Base-by-base conservation (phyloP, 2,888 invertebrate species). In the Thecocarcelia acutangulata region DNA sequence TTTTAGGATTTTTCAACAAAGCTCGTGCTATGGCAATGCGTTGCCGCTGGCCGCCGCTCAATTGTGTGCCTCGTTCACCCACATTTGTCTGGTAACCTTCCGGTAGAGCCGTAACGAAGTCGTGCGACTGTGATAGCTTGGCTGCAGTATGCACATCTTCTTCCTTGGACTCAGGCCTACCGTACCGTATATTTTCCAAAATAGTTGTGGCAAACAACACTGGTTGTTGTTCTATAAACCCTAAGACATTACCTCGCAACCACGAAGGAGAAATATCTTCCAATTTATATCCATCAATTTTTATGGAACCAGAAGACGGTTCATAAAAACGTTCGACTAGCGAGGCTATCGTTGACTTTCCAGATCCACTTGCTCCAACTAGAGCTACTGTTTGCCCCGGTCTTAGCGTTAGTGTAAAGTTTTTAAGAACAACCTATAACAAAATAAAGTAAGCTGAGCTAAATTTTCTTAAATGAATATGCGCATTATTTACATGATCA, bases 21-120 rank as follows among this genome's bases (percentile, higher is more conserved):
- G 98, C 98, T 73, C 98, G 91, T 0, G 98, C 98, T 83, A 99
- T 98, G 0, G 98, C 98, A 82, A 98, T 95, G 84, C 98, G 92
- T 89, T 98, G 98, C 85, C 97, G 96, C 91, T 98, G 98, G 0
- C 98, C 98, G 0, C 98, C 98, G 58, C 97, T 97, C 44, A 98
- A 92, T n/a, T 97, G 95, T 68, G 95, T 93, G 0, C 98, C 98
- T 73, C 98, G 92, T 91, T 98, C 98, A 0, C 98, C 98, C 0
- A 97, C 95, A 85, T 95, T 88, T 0, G 98, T 98, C 68, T 94
- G 91, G 89, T 98, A 99, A 0, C 96, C 96, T 0, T 93, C 91
- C 0, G 98, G 97, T 89, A 99, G 97, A 40, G 91, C 91, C 0
- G 87, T 89, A 54, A 99, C 96, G 89, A 99, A 99, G n/a, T 94